phyloP scores from a whole-genome alignment of 2,888 invertebrate species.

The Cordylochernes scorpioides region DNA sequence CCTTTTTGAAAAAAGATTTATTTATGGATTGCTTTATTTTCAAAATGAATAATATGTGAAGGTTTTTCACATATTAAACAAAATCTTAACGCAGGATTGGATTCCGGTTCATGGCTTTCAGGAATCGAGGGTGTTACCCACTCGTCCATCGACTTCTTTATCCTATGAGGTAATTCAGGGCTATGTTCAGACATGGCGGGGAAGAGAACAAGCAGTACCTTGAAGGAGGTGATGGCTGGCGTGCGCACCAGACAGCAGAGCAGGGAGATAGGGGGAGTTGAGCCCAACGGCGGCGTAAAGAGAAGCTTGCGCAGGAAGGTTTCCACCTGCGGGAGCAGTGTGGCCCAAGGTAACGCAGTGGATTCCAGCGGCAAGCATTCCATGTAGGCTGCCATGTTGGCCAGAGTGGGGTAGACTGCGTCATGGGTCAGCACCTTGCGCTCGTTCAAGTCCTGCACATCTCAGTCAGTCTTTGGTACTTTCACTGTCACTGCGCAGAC shows the following conservation, averaged over 20 bases:
- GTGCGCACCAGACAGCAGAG: constrained; percentile 53
- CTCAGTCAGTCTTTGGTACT: constrained; percentile 2
- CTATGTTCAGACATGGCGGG: not conserved
- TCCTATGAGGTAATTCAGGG: too few relatives aligned
- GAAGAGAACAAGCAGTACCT: constrained; percentile 28
- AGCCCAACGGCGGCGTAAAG: constrained; percentile 17
- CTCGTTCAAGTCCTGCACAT: constrained; percentile 38
- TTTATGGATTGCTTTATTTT: too few relatives aligned
- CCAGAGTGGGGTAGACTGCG: constrained; percentile 45
- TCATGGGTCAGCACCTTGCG: constrained; percentile 42
- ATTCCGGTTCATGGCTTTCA: too few relatives aligned
- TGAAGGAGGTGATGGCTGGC: constrained; percentile 50
- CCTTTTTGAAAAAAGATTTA: too few relatives aligned
- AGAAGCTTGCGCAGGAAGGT: constrained; percentile 45
- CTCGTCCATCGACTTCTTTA: too few relatives aligned
- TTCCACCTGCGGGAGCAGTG: constrained; percentile 60
- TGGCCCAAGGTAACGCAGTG: constrained; percentile 33
- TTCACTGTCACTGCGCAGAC: constrained; percentile 3
- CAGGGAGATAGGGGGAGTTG: constrained; percentile 41
- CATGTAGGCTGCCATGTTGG: constrained; percentile 76
- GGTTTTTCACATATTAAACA: too few relatives aligned
- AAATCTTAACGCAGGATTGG: too few relatives aligned
- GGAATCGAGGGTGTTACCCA: too few relatives aligned
- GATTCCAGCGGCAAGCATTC: constrained; percentile 45
- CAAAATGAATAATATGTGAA: too few relatives aligned